Percentiles rank a stretch among this genome's conserved stretches.
These are phyloP conservation scores for Sarcophilus harrisii DNA, from an alignment of 2,797 vertebrate genomes.

Conservation along the genomic window DNA sequence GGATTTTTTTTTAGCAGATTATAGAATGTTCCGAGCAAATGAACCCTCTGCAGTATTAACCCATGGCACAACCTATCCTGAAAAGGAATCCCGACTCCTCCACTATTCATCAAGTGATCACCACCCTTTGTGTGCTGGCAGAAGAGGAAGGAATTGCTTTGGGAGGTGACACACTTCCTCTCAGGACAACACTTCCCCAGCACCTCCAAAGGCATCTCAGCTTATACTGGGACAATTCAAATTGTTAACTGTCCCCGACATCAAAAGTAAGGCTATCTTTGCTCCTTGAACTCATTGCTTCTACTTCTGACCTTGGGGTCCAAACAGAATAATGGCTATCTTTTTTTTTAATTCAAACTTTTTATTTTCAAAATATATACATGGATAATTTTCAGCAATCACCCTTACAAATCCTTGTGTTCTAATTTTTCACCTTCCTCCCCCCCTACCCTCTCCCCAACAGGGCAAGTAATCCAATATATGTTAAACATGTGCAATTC, in stretches of 20 bases:
- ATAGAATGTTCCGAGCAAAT: not conserved
- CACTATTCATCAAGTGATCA: not conserved
- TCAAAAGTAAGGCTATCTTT: not conserved
- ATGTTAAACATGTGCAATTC: too few relatives aligned
- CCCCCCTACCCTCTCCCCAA: too few relatives aligned
- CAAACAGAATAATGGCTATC: not conserved
- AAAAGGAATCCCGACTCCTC: not conserved
- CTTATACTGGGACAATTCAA: not conserved
- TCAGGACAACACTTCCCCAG: not conserved
- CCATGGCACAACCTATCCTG: not conserved
- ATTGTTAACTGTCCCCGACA: not conserved
- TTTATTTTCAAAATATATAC: too few relatives aligned
- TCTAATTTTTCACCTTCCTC: too few relatives aligned
- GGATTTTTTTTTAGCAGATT: not conserved
- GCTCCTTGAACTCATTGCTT: not conserved
- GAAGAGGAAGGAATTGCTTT: not conserved
- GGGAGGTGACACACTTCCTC: not conserved
- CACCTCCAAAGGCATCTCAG: not conserved
- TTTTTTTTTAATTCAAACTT: too few relatives aligned
- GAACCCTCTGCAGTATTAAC: not conserved
- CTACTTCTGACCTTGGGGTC: not conserved
- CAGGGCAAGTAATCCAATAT: too few relatives aligned
- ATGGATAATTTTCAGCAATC: too few relatives aligned
- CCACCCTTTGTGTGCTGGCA: not conserved
- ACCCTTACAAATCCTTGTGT: too few relatives aligned